A percentile compares a stretch with the other conserved stretches of the same genome.
Evolutionary conservation across 2,113 vertebrate genomes (phyloP).

Genomic region (Cyanistes caeruleus): DNA sequence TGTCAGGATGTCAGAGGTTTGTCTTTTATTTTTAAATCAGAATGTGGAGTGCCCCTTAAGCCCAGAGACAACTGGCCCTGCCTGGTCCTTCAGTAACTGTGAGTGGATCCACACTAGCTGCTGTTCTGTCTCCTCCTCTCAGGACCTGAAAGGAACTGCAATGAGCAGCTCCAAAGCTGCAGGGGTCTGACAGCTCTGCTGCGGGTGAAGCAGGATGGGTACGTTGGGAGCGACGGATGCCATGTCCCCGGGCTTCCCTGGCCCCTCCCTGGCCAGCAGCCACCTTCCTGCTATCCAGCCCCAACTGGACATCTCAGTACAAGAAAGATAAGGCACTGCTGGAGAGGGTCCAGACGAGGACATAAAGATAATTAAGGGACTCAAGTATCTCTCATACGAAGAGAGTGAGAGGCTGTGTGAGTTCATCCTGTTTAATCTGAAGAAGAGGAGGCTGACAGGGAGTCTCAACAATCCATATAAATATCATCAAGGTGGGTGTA

Average conservation of each 20-base stretch:
- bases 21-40: neutral
- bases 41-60: neutral
- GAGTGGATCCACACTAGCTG: neutral
- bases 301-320: neutral
- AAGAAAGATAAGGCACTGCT: neutral
- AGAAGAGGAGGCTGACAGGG: neutral
- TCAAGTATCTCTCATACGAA: neutral
- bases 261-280: neutral
- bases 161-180: neutral
- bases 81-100: neutral
- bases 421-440: neutral
- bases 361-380: neutral
- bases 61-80: neutral
- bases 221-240: rapidly evolving
- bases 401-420: neutral
- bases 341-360: neutral
- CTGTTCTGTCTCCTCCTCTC: neutral
- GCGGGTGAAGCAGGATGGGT: rapidly evolving
- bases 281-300: neutral
- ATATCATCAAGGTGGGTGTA: neutral
- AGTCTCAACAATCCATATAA: neutral
- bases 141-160: rapidly evolving
- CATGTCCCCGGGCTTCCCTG: neutral
- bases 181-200: neutral
- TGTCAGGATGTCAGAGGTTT: neutral